Conservation (phyloP, 2,888 invertebrate species). For the Phania funesta region DNA sequence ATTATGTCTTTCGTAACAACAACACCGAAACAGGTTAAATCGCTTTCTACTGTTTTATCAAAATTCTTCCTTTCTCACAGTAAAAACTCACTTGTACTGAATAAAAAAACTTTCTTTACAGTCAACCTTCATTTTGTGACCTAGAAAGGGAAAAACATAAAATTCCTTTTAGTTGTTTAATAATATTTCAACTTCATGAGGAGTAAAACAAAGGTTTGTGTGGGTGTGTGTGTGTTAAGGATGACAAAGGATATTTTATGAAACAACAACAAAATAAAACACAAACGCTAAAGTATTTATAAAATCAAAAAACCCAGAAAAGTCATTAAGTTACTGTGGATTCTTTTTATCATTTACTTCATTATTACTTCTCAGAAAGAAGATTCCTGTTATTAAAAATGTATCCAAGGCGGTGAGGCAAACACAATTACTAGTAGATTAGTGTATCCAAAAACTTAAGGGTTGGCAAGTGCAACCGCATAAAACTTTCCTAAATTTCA, state of each 20-base stretch:
- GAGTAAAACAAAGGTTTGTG: not conserved
- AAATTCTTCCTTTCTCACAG: not conserved
- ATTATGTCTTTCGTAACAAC: too few species aligned
- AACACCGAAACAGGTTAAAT: too few species aligned
- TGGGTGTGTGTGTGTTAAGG: not conserved
- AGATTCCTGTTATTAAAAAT: conserved; percentile 23
- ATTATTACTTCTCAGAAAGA: conserved; percentile 14
- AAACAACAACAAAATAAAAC: not conserved
- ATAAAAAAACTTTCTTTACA: too few species aligned
- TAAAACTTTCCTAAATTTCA: conserved; percentile 4
- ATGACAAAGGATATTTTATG: conserved; percentile 12
- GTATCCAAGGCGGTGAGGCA: not conserved
- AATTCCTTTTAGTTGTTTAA: conserved; percentile 15
- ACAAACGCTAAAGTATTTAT: not conserved
- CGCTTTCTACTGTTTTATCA: too few species aligned
- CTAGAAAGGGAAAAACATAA: conserved; percentile 36
- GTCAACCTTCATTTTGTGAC: conserved; percentile 13
- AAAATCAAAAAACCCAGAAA: conserved; percentile 41
- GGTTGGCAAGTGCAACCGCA: conserved; percentile 17
- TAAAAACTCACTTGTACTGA: not conserved
- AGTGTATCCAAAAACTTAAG: conserved; percentile 1
- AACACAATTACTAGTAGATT: not conserved
- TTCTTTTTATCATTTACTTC: conserved; percentile 31
- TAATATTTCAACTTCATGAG: conserved; percentile 13
- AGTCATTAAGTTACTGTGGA: conserved; percentile 54